Conservation (phyloP, 2,113 vertebrate genomes). For the Dascyllus trimaculatus region DNA sequence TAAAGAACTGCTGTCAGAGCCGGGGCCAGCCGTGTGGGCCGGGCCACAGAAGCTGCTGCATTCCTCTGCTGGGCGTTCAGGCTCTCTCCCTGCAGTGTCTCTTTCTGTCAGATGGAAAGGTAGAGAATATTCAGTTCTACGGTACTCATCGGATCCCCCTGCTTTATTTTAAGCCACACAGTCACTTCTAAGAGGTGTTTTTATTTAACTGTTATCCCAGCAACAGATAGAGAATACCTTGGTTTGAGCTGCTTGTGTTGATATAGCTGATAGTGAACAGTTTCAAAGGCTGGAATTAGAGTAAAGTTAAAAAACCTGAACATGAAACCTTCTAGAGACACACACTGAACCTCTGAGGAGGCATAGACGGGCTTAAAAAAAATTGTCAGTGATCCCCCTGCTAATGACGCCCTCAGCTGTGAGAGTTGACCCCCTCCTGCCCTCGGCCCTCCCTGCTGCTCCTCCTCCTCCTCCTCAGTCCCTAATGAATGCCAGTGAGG, state of each 20-base stretch:
- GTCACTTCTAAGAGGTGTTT: not conserved
- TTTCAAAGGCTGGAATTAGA: not conserved
- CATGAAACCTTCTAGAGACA: slow-evolving; percentile 6
- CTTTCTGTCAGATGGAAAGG: slow-evolving; percentile 56
- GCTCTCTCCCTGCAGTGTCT: slow-evolving; percentile 57
- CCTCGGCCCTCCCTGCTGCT: slow-evolving; percentile 45
- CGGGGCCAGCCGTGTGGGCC: slow-evolving; percentile 62
- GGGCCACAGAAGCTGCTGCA: slow-evolving; percentile 73
- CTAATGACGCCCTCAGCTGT: slow-evolving; percentile 79
- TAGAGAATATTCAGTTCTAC: slow-evolving; percentile 28
- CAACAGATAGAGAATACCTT: not conserved
- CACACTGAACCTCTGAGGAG: slow-evolving; percentile 27
- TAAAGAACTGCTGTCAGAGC: slow-evolving; percentile 68
- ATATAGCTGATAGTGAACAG: not conserved
- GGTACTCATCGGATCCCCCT: slow-evolving; percentile 3
- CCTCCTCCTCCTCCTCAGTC: slow-evolving; percentile 34
- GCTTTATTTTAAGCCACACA: not conserved
- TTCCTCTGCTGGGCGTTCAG: slow-evolving; percentile 79
- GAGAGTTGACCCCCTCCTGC: slow-evolving; percentile 75
- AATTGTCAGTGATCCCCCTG: slow-evolving; percentile 73
- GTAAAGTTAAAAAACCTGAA: not conserved
- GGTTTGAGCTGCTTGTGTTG: not conserved
- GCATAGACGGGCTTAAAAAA: slow-evolving; percentile 64
- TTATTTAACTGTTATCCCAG: not conserved
- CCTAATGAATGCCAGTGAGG: slow-evolving; percentile 73